phyloP scores from a whole-genome alignment of 2,888 invertebrate genomes.

The Aleiodes leptofemur region DNA sequence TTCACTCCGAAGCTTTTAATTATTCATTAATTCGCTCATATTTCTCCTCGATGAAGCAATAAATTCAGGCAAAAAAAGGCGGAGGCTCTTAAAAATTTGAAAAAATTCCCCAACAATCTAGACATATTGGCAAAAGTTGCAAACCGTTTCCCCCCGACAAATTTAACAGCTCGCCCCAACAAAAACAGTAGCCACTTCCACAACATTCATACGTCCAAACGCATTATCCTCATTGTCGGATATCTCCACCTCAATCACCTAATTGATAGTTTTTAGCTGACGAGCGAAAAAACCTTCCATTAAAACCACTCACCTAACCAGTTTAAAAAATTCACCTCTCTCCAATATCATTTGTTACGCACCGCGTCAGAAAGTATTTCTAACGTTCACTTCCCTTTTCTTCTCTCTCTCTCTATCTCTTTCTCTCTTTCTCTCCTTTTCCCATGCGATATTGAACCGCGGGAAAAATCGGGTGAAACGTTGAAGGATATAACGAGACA shows the following conservation, averaged over 20 bases:
- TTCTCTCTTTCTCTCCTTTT: too few species aligned
- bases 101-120: too few species aligned
- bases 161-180: not conserved
- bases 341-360: not conserved
- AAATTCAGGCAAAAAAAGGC: too few species aligned
- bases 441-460: slow-evolving; percentile 15
- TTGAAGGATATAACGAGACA: slow-evolving; percentile 51
- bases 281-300: slow-evolving; percentile 16
- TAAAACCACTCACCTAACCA: slow-evolving; percentile 10
- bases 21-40: too few species aligned
- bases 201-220: slow-evolving; percentile 46
- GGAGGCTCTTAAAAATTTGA: too few species aligned
- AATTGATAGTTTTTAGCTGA: slow-evolving; percentile 54
- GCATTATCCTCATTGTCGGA: slow-evolving; percentile 48
- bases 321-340: not conserved
- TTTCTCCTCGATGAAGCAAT: too few species aligned
- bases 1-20: too few species aligned
- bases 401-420: not conserved
- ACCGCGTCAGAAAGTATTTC: not conserved
- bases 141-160: too few species aligned
- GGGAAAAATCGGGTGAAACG: slow-evolving; percentile 38
- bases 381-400: not conserved
- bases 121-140: too few species aligned
- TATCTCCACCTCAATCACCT: slow-evolving; percentile 49
- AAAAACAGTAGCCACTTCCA: slow-evolving; percentile 45